These are phyloP conservation scores for Cyrtorhinus lividipennis DNA, from an alignment of 1,140 invertebrate genomes.

Conservation along the genomic window DNA sequence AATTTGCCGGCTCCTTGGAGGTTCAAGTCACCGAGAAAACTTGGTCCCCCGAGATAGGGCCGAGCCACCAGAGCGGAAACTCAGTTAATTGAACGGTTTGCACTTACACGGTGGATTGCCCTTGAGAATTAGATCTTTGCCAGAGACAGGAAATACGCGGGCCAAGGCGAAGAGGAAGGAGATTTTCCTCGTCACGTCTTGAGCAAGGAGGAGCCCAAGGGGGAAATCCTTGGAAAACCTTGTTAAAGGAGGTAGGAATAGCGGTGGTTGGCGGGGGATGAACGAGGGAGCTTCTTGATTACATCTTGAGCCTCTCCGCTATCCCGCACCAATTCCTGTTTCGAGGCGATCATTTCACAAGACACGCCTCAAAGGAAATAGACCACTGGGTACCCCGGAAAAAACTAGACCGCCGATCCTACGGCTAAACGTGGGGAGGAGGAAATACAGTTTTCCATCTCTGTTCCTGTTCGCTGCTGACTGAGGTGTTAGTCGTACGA, in stretches of 20 bases:
- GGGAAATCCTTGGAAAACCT: constrained; percentile 8
- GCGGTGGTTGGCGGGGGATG: not conserved
- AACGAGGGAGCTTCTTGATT: not conserved
- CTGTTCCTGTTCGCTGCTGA: too few species aligned
- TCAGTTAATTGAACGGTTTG: constrained; percentile 9
- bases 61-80: not conserved
- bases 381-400: not conserved
- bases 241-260: not conserved
- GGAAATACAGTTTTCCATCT: too few species aligned
- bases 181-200: constrained; percentile 8
- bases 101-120: constrained; percentile 9
- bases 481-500: too few species aligned
- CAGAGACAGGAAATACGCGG: not conserved
- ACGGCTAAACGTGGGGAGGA: too few species aligned
- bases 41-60: not conserved
- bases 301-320: too few species aligned
- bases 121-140: constrained; percentile 9
- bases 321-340: too few species aligned
- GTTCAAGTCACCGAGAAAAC: constrained; percentile 9
- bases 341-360: not conserved
- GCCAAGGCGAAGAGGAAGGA: not conserved
- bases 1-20: constrained; percentile 8
- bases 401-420: not conserved
- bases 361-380: constrained; percentile 8
- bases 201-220: not conserved